A percentile compares a stretch with the other conserved stretches of the same genome.
Conservation (phyloP, 2,113 vertebrate species). For the Amblyornis subalaris region DNA sequence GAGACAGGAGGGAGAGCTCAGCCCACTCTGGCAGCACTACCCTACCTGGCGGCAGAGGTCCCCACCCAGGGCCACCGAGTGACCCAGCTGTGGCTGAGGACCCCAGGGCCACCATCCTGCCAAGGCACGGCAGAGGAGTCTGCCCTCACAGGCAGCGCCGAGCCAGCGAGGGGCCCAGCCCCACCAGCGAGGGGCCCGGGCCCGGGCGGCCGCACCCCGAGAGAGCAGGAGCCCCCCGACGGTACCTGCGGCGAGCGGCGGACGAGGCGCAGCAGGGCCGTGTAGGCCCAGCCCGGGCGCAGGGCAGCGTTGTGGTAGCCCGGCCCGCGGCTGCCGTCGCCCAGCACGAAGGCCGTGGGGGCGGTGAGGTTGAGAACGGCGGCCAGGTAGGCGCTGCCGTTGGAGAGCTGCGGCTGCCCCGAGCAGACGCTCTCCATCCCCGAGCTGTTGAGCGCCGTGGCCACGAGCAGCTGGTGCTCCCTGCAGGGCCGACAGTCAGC, state of each 20-base stretch:
- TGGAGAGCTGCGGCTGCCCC: background rate
- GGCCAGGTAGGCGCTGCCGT: background rate
- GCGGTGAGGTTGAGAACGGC: background rate
- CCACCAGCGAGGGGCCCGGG: too few relatives aligned
- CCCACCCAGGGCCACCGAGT: fast-evolving
- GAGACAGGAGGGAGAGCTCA: background rate
- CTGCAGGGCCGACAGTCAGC: background rate
- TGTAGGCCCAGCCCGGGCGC: background rate
- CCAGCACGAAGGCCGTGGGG: slow-evolving; percentile 3
- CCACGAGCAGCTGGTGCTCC: slow-evolving; percentile 29
- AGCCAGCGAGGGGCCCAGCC: fast-evolving
- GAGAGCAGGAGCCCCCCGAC: fast-evolving
- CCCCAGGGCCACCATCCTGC: fast-evolving
- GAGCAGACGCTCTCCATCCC: background rate
- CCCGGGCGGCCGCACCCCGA: fast-evolving
- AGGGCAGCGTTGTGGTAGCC: background rate
- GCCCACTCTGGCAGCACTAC: background rate
- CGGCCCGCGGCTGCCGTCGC: background rate
- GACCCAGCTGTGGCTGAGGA: background rate
- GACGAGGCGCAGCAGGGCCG: background rate
- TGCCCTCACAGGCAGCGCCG: fast-evolving
- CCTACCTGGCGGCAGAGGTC: fast-evolving
- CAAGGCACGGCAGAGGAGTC: fast-evolving
- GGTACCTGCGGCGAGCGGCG: background rate
- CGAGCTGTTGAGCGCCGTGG: fast-evolving